Evolutionary conservation across 2,888 invertebrate species (phyloP).

Genomic region (Smittia sp.): DNA sequence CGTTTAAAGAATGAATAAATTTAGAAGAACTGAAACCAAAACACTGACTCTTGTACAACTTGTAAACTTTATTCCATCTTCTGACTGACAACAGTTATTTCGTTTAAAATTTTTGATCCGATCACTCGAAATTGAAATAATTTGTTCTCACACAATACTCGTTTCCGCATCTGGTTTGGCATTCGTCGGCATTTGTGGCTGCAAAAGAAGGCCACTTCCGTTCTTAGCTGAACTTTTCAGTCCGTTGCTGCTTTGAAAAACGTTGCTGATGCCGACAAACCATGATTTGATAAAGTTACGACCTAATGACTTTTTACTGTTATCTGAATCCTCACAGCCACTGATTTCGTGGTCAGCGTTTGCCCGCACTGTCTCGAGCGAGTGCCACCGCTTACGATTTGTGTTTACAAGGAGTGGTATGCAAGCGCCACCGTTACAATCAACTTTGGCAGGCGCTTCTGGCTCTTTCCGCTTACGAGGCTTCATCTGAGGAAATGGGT

Average conservation of each 20-base stretch:
- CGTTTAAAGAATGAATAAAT: slow-evolving; percentile 2
- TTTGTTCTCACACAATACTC: slow-evolving; percentile 56
- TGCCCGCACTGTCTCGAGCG: slow-evolving; percentile 66
- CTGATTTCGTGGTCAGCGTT: slow-evolving; percentile 47
- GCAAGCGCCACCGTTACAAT: slow-evolving; percentile 42
- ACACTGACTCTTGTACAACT: neutral
- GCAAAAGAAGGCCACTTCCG: slow-evolving; percentile 52
- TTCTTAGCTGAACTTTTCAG: slow-evolving; percentile 56
- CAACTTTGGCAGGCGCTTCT: slow-evolving; percentile 20
- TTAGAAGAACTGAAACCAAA: neutral
- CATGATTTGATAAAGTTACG: slow-evolving; percentile 68
- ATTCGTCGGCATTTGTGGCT: slow-evolving; percentile 44
- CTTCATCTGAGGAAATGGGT: slow-evolving; percentile 58
- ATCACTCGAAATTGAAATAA: neutral
- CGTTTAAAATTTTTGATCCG: neutral
- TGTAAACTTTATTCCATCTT: neutral
- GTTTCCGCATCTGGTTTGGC: slow-evolving; percentile 59
- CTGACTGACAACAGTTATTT: neutral
- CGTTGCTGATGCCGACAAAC: slow-evolving; percentile 71
- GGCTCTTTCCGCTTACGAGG: slow-evolving; percentile 45
- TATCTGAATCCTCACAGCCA: slow-evolving; percentile 44
- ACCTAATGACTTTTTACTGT: slow-evolving; percentile 59
- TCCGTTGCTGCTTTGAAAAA: slow-evolving; percentile 66
- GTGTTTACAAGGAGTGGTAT: slow-evolving; percentile 49
- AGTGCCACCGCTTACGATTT: slow-evolving; percentile 71